Base-by-base conservation (phyloP, 2,797 vertebrate species). In the Salarias fasciatus region DNA sequence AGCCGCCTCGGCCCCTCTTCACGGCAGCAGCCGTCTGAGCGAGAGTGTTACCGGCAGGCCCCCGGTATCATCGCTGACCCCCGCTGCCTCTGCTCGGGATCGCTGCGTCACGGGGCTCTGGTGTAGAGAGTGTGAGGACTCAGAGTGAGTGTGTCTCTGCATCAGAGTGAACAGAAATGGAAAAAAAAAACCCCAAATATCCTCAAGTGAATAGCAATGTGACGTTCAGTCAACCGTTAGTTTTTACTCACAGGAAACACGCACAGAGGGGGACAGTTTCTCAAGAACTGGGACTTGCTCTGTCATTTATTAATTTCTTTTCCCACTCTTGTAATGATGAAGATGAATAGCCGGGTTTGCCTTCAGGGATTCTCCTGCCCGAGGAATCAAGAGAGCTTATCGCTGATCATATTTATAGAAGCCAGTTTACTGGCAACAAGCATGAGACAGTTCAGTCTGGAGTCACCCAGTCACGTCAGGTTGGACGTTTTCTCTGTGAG, bases 61-160 rank as follows among this genome's bases (percentile, higher is more conserved):
- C 9, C 3, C 33, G 43, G n/a, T 28, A 47, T 86, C 79, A 88
- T 74, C 47, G 56, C 47, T 79, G 80, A 83, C 29, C 49, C 0
- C 10, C 10, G 43, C 24, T 51, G 69, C 45, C 46, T 63, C 67
- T 80, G 73, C 64, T 8, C n/a, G 42, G 50, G 30, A 48, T 69
- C 2, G 48, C 12, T n/a, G 15, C 53, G 51, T 67, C 55, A 62
- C 40, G 51, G 54, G 42, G 8, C 0, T 7, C 7, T 64, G 18
- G 30, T 6, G 29, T 30, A 45, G 2, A 35, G 24, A 35, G 11
- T 8, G 24, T 53, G 37, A 46, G 11, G 6, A 28, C 14, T 57
- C 30, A 35, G 11, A 24, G 10, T 35, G 18, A 24, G 18, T 24
- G 18, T 24, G 18, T 24, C 18, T 24, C 18, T 24, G 18, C 18